Conservation (phyloP, 2,113 vertebrate species). For the Manacus vitellinus region DNA sequence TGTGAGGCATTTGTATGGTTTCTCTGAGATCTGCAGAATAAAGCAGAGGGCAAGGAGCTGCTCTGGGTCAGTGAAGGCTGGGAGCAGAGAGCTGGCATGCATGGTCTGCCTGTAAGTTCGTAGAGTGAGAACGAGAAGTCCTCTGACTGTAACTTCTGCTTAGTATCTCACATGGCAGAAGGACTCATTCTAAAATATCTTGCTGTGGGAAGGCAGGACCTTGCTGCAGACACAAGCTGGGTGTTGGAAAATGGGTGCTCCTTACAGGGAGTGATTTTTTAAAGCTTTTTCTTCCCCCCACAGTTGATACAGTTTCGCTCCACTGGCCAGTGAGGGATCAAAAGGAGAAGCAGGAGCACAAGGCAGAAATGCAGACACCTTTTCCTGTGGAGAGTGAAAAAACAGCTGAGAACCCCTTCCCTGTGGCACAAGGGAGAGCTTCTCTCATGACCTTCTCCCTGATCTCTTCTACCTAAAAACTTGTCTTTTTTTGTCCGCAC, state of each 20-base stretch:
- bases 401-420: fast-evolving
- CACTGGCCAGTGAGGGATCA: neutral
- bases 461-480: neutral
- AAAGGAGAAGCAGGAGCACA: neutral
- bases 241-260: neutral
- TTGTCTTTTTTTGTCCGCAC: neutral
- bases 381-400: neutral
- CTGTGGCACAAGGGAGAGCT: neutral
- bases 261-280: neutral
- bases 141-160: neutral
- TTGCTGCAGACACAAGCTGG: neutral
- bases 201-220: neutral
- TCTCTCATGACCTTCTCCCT: neutral
- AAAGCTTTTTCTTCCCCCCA: neutral
- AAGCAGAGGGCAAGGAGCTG: neutral
- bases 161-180: fast-evolving
- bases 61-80: fast-evolving
- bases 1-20: neutral
- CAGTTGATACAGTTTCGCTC: neutral
- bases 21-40: neutral
- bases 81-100: neutral
- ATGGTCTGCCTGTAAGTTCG: neutral
- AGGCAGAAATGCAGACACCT: neutral
- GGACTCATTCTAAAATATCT: neutral
- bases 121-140: neutral